Conservation (phyloP, 2,113 vertebrate species). For the Plecotus auritus region DNA sequence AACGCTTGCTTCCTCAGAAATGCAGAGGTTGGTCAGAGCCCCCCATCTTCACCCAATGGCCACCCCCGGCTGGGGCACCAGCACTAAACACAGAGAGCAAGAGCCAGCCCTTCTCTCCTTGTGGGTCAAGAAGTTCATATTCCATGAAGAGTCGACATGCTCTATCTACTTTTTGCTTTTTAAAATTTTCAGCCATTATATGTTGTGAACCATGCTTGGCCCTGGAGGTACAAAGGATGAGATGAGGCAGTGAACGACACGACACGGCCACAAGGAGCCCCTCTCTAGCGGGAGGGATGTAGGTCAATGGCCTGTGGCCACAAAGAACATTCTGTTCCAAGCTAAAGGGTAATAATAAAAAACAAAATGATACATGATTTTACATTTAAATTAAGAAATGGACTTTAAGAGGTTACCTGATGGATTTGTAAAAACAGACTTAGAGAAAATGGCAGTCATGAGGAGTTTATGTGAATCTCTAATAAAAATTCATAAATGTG, state of each 20-base stretch:
- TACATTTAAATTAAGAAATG: not conserved
- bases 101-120: not conserved
- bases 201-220: not conserved
- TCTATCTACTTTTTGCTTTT: not conserved
- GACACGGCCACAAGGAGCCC: not conserved
- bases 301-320: fast-evolving
- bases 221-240: not conserved
- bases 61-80: not conserved
- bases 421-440: not conserved
- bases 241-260: not conserved
- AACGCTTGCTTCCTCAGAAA: not conserved
- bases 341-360: not conserved
- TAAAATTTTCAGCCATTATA: not conserved
- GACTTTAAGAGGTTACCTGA: not conserved
- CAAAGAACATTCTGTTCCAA: not conserved
- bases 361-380: not conserved
- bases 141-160: not conserved
- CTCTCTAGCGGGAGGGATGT: not conserved
- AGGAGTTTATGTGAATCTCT: not conserved
- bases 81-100: not conserved
- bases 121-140: not conserved
- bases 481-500: not conserved
- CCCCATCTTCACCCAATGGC: not conserved
- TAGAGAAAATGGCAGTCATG: not conserved
- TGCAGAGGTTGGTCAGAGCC: not conserved